A percentile compares a stretch with the other conserved stretches of the same genome.
These are phyloP conservation scores for Byasa hedistus DNA, from an alignment of 2,888 invertebrate genomes.

Conservation along the genomic window DNA sequence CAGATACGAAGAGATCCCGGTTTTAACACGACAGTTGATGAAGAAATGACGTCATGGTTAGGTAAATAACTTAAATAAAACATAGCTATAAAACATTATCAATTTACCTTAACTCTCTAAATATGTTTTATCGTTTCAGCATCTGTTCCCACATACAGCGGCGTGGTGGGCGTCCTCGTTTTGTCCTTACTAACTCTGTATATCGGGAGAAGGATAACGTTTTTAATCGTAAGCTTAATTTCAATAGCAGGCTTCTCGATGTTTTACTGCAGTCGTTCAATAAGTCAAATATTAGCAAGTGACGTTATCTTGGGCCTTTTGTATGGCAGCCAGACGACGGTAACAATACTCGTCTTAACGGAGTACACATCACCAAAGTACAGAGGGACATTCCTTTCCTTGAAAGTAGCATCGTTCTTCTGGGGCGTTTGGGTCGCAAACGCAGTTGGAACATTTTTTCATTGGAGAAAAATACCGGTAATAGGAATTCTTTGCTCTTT, in stretches of 20 bases:
- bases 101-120: neutral
- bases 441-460: constrained; percentile 40
- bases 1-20: constrained; percentile 7
- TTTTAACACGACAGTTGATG: constrained; percentile 36
- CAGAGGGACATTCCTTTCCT: constrained; percentile 38
- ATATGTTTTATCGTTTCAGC: constrained; percentile 34
- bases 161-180: neutral
- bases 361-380: constrained; percentile 43
- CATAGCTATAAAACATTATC: too few species aligned
- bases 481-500: constrained; percentile 37
- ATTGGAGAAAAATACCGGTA: constrained; percentile 39
- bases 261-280: constrained; percentile 8
- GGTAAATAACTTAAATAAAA: constrained; percentile 38
- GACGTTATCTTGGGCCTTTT: constrained; percentile 13
- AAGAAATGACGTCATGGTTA: constrained; percentile 53
- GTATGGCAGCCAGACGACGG: constrained; percentile 8
- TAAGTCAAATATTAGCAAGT: constrained; percentile 11
- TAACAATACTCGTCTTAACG: constrained; percentile 25
- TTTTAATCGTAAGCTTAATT: constrained; percentile 1
- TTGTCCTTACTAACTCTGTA: neutral
- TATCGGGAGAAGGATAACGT: constrained; percentile 14
- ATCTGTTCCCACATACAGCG: constrained; percentile 6
- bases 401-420: constrained; percentile 40
- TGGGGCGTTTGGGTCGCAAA: constrained; percentile 46
- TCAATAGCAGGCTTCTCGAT: constrained; percentile 16